Evolutionary conservation across 2,113 vertebrate species (phyloP).

Genomic region (Misgurnus anguillicaudatus): DNA sequence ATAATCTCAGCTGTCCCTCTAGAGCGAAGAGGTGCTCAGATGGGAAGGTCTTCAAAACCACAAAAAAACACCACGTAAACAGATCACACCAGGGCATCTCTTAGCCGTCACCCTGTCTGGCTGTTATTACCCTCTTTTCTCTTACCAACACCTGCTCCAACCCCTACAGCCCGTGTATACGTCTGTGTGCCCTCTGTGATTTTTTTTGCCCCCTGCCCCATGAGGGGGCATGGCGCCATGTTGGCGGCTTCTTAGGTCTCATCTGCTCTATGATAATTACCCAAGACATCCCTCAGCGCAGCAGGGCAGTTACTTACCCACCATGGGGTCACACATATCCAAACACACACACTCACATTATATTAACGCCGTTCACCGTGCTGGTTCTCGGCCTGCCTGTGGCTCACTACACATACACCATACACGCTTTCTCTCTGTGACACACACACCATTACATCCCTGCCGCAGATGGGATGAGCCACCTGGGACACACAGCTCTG

Average conservation of each 20-base stretch:
- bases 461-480: constrained; percentile 49
- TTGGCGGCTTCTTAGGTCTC: constrained; percentile 68
- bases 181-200: constrained; percentile 51
- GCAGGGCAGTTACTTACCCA: constrained; percentile 54
- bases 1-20: constrained; percentile 15
- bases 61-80: not conserved
- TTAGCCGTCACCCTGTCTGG: constrained; percentile 78
- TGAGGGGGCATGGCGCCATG: constrained; percentile 68
- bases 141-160: constrained; percentile 67
- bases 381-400: constrained; percentile 15
- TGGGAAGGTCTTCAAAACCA: constrained; percentile 19
- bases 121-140: constrained; percentile 69
- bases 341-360: constrained; percentile 28
- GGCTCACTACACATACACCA: constrained; percentile 14
- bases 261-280: constrained; percentile 75
- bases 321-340: constrained; percentile 42
- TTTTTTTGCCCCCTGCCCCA: constrained; percentile 41
- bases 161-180: constrained; percentile 58
- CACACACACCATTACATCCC: constrained; percentile 34
- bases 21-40: constrained; percentile 5
- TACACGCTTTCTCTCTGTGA: constrained; percentile 6
- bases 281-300: constrained; percentile 52
- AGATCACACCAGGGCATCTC: constrained; percentile 48
- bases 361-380: constrained; percentile 33
- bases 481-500: constrained; percentile 40